Base-by-base conservation (phyloP, 2,113 vertebrate species). In the Ranitomeya imitator region DNA sequence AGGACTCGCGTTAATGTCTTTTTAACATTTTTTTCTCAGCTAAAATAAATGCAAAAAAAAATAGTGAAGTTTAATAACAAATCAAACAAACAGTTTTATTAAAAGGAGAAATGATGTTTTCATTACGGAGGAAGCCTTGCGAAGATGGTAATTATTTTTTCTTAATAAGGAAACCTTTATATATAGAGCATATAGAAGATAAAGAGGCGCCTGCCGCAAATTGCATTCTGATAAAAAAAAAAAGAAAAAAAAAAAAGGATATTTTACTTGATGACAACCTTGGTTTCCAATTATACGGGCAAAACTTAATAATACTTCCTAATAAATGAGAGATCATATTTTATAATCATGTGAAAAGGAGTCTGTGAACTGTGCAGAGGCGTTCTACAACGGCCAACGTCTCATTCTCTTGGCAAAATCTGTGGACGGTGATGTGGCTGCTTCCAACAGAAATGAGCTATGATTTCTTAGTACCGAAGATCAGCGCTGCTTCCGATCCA, bases 161-260 rank as follows among this genome's bases (percentile, higher is more conserved):
- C 67, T 23, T 82, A 88, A 88, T 88, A 88, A 82, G 65, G 19
- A 88, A 55, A 88, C 79, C 19, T 88, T 37, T 69, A 80, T 74
- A 81, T 74, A 88, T 82, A 87, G 57, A 57, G 19, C 9, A 26
- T 74, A 60, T 52, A 83, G 61, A 60, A 37, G n/a, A 79, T 86
- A 86, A 79, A 79, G 61, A 59, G 54, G 19, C 67, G 78, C 45
- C 71, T 60, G 63, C 54, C 69, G 65, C 14, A 60, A 82, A 88
- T 88, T 82, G 59, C 63, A 74, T 82, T 88, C 73, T 61, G 78
- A 61, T 73, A 82, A 82, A 45, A 45, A 45, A 45, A 45, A 45
- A 82, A 31, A 80, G 61, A 31, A 31, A 2, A 45, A 45, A 45
- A 45, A 45, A 82, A 31, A 80, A 74, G 51, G 12, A 63, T 81